phyloP scores from a whole-genome alignment of 2,888 invertebrate genomes.

The Macrosiphum euphorbiae region DNA sequence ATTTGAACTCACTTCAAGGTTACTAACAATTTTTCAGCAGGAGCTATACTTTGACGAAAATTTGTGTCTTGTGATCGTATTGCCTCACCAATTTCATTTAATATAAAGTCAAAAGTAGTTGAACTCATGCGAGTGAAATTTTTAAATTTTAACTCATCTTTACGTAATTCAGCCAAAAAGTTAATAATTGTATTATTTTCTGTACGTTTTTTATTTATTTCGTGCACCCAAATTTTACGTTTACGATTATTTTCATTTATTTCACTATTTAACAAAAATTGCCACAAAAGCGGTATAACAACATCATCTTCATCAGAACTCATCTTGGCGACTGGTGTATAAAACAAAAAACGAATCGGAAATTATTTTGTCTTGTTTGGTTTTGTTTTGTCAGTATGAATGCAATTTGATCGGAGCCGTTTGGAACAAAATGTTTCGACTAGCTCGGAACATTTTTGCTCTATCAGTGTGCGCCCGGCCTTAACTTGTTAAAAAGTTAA shows the following conservation, averaged over 20 bases:
- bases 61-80: slow-evolving; percentile 36
- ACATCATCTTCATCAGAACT: slow-evolving; percentile 30
- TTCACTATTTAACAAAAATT: slow-evolving; percentile 29
- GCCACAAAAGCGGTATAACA: slow-evolving; percentile 11
- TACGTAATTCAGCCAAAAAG: slow-evolving; percentile 3
- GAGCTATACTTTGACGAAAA: slow-evolving; percentile 28
- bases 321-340: slow-evolving; percentile 26
- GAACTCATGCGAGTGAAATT: slow-evolving; percentile 28
- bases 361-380: background rate
- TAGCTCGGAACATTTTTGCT: background rate
- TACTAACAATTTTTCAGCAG: slow-evolving; percentile 39
- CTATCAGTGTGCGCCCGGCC: background rate
- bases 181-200: slow-evolving; percentile 26
- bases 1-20: slow-evolving; percentile 39
- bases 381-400: background rate
- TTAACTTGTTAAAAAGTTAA: no score
- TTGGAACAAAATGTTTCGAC: background rate
- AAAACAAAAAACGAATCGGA: background rate
- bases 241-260: slow-evolving; percentile 13
- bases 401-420: background rate
- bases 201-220: slow-evolving; percentile 20
- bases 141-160: slow-evolving; percentile 25
- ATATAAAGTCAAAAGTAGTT: slow-evolving; percentile 14
- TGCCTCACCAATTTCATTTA: slow-evolving; percentile 21
- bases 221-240: slow-evolving; percentile 16